Evolutionary conservation across 1,140 invertebrate genomes (phyloP).

Genomic region (Hestina assimilis): DNA sequence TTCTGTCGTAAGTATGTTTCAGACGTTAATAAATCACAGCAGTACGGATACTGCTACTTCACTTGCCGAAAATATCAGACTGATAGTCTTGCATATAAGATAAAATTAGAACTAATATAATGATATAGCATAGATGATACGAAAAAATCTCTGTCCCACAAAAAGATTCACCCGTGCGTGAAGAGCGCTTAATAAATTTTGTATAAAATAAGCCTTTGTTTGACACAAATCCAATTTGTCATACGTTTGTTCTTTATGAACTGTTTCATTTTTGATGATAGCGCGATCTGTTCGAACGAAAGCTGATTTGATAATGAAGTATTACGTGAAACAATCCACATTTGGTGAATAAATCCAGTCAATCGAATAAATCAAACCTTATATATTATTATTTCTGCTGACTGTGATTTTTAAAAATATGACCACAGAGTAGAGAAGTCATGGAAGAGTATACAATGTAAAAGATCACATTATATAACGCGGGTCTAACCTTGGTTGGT

Average conservation of each 20-base stretch:
- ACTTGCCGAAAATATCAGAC: too few relatives aligned
- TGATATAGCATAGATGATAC: too few relatives aligned
- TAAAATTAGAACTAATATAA: too few relatives aligned
- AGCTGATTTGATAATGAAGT: constrained; percentile 10
- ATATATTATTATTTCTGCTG: not conserved
- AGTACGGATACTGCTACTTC: too few relatives aligned
- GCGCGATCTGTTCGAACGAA: not conserved
- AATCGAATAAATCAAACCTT: not conserved
- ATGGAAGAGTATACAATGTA: too few relatives aligned
- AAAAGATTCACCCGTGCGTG: not conserved
- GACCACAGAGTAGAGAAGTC: too few relatives aligned
- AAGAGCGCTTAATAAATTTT: not conserved
- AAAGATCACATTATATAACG: too few relatives aligned
- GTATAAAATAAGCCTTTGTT: not conserved
- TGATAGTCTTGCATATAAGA: too few relatives aligned
- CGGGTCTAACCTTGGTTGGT: too few relatives aligned
- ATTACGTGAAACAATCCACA: not conserved
- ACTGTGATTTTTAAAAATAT: not conserved
- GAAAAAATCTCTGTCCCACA: too few relatives aligned
- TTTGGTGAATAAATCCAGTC: constrained; percentile 4
- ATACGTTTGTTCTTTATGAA: not conserved
- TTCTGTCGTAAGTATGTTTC: too few relatives aligned
- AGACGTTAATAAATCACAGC: too few relatives aligned
- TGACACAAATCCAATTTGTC: constrained; percentile 3
- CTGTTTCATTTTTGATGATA: constrained; percentile 1